Evolutionary conservation across 2,888 invertebrate genomes (phyloP).

Genomic region (Charanyca ferruginea): DNA sequence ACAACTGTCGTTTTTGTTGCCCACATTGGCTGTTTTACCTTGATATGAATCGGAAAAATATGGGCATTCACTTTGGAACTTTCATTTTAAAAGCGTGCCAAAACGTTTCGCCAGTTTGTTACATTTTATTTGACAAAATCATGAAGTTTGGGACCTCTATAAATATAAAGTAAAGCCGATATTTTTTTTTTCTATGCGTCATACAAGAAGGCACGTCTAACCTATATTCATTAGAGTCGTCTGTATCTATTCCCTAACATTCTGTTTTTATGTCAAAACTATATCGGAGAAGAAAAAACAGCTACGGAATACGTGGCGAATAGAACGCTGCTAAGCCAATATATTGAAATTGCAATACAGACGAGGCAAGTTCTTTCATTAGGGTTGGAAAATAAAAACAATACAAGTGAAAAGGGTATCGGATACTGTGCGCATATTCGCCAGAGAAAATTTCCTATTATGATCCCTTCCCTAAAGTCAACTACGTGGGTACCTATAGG

Average conservation of each 20-base stretch:
- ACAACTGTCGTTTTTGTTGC: constrained; percentile 48
- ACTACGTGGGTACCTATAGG: constrained; percentile 79
- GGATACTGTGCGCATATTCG: constrained; percentile 87
- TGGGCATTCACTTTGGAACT: constrained; percentile 39
- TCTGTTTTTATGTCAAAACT: constrained; percentile 63
- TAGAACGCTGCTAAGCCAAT: constrained; percentile 76
- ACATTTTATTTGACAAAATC: constrained; percentile 47
- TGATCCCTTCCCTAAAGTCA: constrained; percentile 89
- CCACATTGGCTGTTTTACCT: constrained; percentile 36
- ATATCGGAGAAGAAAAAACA: constrained; percentile 67
- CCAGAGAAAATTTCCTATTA: constrained; percentile 89
- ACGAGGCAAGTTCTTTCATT: constrained; percentile 89
- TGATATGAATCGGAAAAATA: constrained; percentile 48
- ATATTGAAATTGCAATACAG: constrained; percentile 87
- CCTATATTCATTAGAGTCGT: constrained; percentile 49
- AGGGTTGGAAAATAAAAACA: constrained; percentile 90
- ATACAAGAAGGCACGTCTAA: constrained; percentile 31
- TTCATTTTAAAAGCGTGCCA: constrained; percentile 54
- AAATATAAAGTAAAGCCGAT: constrained; percentile 19
- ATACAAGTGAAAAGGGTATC: constrained; percentile 90
- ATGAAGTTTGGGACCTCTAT: constrained; percentile 17
- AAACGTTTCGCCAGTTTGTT: constrained; percentile 39
- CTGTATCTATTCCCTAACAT: constrained; percentile 62
- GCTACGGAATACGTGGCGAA: constrained; percentile 68
- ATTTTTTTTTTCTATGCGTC: constrained; percentile 22